phyloP scores from a whole-genome alignment of 1,140 invertebrate genomes.

The Dufourea novaeangliae region DNA sequence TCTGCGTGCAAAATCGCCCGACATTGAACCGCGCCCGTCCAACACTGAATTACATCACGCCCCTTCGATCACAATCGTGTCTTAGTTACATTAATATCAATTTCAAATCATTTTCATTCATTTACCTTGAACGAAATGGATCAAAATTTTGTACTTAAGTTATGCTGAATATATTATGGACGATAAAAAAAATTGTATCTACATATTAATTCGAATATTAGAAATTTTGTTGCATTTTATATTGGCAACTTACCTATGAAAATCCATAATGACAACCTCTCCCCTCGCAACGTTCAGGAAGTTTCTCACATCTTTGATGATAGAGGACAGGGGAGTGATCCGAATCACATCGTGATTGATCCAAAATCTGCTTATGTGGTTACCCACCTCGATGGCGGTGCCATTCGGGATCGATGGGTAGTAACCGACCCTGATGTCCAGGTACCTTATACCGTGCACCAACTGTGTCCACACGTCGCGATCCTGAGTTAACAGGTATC shows the following conservation, averaged over 20 bases:
- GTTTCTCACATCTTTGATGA: conserved; percentile 84
- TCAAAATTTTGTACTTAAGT: not conserved
- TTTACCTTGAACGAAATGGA: not conserved
- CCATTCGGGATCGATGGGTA: conserved; percentile 75
- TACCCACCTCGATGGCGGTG: conserved; percentile 58
- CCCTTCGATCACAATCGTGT: not conserved
- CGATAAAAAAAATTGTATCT: too few species aligned
- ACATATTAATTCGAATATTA: too few species aligned
- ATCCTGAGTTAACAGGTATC: conserved; percentile 87
- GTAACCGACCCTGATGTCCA: conserved; percentile 88
- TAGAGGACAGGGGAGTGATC: conserved; percentile 84
- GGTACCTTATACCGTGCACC: conserved; percentile 90
- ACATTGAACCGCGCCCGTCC: not conserved
- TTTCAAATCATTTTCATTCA: not conserved
- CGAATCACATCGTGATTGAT: conserved; percentile 87
- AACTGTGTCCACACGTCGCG: conserved; percentile 90
- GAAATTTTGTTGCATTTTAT: not conserved
- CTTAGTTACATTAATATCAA: not conserved
- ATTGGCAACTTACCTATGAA: conserved; percentile 79
- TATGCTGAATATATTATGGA: not conserved
- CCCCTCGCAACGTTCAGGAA: conserved; percentile 84
- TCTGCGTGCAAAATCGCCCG: conserved; percentile 67
- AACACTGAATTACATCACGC: not conserved
- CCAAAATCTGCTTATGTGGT: conserved; percentile 84
- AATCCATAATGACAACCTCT: conserved; percentile 87